A percentile compares a stretch with the other conserved stretches of the same genome.
phyloP scores from a whole-genome alignment of 2,888 invertebrate genomes.

The Ornithoptera alexandrae region DNA sequence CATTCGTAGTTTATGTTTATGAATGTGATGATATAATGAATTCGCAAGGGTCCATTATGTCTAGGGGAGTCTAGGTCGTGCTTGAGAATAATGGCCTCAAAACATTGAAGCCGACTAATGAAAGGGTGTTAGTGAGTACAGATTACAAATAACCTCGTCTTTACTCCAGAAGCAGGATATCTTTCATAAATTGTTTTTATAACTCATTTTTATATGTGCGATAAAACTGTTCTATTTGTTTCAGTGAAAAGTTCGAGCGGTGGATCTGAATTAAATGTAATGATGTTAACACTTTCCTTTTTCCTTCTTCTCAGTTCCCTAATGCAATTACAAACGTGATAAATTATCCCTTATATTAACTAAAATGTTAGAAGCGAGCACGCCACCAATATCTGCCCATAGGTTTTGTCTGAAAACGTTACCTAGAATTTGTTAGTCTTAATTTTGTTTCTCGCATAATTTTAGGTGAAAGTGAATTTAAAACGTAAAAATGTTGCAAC shows the following conservation, averaged over 20 bases:
- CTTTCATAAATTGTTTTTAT: not conserved
- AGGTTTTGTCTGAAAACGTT: constrained; percentile 23
- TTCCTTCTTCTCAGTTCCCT: constrained; percentile 55
- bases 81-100: no score
- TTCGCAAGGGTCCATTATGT: no score
- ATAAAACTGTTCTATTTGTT: constrained; percentile 57
- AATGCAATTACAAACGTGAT: constrained; percentile 72
- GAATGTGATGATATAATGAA: no score
- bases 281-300: constrained; percentile 67
- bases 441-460: constrained; percentile 12
- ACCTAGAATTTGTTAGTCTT: not conserved
- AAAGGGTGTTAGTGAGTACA: no score
- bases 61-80: no score
- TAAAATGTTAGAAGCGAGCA: constrained; percentile 37
- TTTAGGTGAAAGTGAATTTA: constrained; percentile 15
- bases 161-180: not conserved
- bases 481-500: constrained; percentile 21
- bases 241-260: constrained; percentile 69
- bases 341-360: constrained; percentile 68
- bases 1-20: not conserved
- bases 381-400: constrained; percentile 16
- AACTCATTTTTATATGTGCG: constrained; percentile 21
- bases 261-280: constrained; percentile 59
- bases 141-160: not conserved
- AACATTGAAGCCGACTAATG: no score